These are phyloP conservation scores for Oenanthe oenanthe DNA, from an alignment of 2,113 vertebrate species.

Conservation along the genomic window DNA sequence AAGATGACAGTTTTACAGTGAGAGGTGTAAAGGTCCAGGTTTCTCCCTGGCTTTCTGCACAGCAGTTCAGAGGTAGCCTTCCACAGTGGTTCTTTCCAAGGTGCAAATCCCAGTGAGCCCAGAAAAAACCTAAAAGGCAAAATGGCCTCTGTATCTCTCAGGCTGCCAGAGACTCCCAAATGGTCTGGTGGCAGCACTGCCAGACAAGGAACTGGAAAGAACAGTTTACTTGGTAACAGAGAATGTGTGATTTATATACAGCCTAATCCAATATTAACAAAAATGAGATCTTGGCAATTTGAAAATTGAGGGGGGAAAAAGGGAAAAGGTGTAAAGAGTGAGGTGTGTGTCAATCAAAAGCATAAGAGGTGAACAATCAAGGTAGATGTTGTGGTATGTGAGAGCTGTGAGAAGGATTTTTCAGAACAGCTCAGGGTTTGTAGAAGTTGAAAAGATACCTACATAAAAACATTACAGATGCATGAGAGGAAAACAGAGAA, in stretches of 20 bases:
- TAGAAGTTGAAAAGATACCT: background rate
- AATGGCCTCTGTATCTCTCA: background rate
- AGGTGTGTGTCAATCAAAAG: background rate
- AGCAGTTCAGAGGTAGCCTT: background rate
- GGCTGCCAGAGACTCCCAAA: background rate
- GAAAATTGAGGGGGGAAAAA: rapidly evolving
- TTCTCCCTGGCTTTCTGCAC: background rate
- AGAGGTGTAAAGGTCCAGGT: background rate
- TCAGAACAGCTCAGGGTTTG: background rate
- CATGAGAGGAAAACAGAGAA: background rate
- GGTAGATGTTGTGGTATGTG: background rate
- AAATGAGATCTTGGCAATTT: background rate
- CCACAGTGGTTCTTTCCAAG: background rate
- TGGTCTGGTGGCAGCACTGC: background rate
- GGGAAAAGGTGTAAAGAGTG: background rate
- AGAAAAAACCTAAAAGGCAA: background rate
- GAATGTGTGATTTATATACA: background rate
- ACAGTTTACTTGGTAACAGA: background rate
- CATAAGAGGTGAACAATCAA: background rate
- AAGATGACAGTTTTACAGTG: background rate
- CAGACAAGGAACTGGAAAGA: background rate
- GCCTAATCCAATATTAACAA: background rate
- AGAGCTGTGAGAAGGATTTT: background rate
- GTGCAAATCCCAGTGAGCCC: background rate
- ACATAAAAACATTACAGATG: background rate